Conservation (phyloP, 2,888 invertebrate genomes). For the Eulithis prunata region DNA sequence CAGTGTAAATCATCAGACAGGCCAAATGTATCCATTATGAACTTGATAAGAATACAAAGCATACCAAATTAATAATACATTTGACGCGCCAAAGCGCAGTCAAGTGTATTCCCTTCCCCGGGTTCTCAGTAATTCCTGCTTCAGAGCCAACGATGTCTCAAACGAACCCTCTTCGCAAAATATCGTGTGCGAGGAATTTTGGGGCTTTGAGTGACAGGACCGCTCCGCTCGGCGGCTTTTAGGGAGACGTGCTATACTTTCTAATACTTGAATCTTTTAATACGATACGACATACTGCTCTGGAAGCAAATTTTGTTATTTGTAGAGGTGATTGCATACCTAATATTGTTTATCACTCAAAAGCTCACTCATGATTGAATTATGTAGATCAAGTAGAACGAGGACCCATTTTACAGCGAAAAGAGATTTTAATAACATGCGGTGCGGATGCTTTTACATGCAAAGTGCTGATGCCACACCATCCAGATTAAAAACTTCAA, state of each 20-base stretch:
- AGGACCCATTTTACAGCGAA: neutral
- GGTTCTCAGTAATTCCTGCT: constrained; percentile 53
- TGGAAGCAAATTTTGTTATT: neutral
- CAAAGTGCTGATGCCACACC: no score
- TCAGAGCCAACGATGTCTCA: constrained; percentile 54
- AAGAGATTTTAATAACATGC: neutral
- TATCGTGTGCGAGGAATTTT: constrained; percentile 62
- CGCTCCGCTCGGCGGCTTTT: constrained; percentile 55
- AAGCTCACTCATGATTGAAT: constrained; percentile 2
- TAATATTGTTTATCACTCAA: neutral
- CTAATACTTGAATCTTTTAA: constrained; percentile 18
- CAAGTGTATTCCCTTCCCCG: constrained; percentile 51
- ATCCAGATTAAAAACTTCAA: no score
- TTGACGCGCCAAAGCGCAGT: constrained; percentile 48
- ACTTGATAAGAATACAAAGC: constrained; percentile 22
- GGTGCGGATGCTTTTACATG: neutral
- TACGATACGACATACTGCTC: constrained; percentile 6
- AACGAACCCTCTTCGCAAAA: constrained; percentile 58
- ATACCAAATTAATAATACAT: constrained; percentile 43
- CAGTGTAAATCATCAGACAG: constrained; percentile 42
- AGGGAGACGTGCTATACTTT: constrained; percentile 32
- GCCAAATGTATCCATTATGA: constrained; percentile 26
- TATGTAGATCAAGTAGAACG: neutral
- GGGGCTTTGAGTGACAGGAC: constrained; percentile 60
- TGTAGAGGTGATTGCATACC: neutral